phyloP scores from a whole-genome alignment of 2,888 invertebrate genomes.

The Teleiodes luculella region DNA sequence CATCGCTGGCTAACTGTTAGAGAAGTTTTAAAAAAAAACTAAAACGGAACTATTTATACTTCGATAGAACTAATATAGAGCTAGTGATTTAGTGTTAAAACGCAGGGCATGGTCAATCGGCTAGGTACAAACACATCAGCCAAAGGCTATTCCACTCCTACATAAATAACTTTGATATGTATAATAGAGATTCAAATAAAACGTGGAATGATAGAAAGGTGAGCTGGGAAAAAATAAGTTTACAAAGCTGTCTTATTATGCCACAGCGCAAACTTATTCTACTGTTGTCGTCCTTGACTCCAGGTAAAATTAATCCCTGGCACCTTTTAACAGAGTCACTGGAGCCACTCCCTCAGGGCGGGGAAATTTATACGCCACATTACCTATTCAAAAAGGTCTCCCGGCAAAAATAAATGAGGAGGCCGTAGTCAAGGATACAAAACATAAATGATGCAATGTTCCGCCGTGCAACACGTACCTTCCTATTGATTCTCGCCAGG shows the following conservation, averaged over 20 bases:
- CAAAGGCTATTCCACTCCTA: too few relatives aligned
- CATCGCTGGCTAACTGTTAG: too few relatives aligned
- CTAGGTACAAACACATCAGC: too few relatives aligned
- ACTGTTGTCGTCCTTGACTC: neutral
- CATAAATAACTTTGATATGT: too few relatives aligned
- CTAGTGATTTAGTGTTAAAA: too few relatives aligned
- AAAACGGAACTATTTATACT: too few relatives aligned
- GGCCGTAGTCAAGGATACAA: slow-evolving; percentile 43
- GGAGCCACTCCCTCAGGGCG: slow-evolving; percentile 36
- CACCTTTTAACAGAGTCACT: slow-evolving; percentile 62
- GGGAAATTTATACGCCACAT: slow-evolving; percentile 69
- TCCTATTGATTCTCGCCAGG: neutral
- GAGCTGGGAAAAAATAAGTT: slow-evolving; percentile 36
- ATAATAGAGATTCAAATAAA: too few relatives aligned
- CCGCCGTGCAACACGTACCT: slow-evolving; percentile 21
- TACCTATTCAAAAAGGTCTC: slow-evolving; percentile 71
- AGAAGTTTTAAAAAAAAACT: too few relatives aligned
- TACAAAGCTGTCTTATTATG: slow-evolving; percentile 56
- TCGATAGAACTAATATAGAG: too few relatives aligned
- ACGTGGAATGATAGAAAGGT: too few relatives aligned
- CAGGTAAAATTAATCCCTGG: slow-evolving; percentile 1
- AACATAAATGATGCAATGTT: slow-evolving; percentile 26
- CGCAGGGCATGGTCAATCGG: too few relatives aligned
- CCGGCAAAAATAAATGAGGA: slow-evolving; percentile 58
- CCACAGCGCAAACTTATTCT: slow-evolving; percentile 49